These are phyloP conservation scores for Myotis findleyi DNA, from an alignment of 2,797 vertebrate genomes.

Conservation along the genomic window DNA sequence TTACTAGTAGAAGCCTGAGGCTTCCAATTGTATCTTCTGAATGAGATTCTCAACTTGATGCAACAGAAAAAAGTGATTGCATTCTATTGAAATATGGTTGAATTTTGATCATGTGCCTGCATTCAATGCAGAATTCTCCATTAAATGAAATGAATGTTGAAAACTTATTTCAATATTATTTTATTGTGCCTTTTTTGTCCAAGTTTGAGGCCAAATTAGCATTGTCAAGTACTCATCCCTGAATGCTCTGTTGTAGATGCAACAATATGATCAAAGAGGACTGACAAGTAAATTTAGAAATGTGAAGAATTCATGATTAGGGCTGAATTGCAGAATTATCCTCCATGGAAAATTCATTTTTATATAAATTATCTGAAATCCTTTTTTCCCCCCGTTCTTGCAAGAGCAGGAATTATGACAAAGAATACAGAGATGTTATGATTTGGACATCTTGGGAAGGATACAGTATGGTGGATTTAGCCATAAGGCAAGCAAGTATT, in stretches of 20 bases:
- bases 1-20: not conserved
- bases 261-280: not conserved
- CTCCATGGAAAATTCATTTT: not conserved
- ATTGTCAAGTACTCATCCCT: not conserved
- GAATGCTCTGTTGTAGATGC: not conserved
- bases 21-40: not conserved
- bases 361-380: not conserved
- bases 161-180: not conserved
- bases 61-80: not conserved
- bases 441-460: not conserved
- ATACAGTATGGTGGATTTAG: not conserved
- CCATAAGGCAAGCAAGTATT: not conserved
- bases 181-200: not conserved
- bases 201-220: constrained; percentile 5
- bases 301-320: not conserved
- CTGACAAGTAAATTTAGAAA: not conserved
- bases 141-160: not conserved
- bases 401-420: not conserved
- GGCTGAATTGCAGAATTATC: not conserved
- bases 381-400: not conserved
- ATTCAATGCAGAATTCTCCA: not conserved
- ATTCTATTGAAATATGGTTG: constrained; percentile 8
- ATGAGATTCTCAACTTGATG: not conserved
- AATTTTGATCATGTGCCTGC: not conserved
- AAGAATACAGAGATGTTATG: not conserved